Percentiles rank a stretch among this genome's conserved stretches.
Conservation (phyloP, 2,113 vertebrate species). For the Saccopteryx bilineata region DNA sequence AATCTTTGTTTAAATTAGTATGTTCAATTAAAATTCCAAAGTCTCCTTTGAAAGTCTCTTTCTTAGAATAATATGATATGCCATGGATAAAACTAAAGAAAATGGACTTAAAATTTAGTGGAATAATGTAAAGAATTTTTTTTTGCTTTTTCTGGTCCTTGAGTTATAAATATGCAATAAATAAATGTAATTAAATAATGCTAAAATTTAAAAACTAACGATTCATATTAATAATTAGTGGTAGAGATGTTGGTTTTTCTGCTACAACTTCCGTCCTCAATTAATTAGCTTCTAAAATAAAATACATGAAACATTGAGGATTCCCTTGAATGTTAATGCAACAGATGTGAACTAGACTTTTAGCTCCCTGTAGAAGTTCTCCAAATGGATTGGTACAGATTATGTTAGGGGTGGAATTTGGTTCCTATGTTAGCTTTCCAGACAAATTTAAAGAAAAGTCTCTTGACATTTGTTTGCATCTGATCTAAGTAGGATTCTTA, state of each 20-base stretch:
- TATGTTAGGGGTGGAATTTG: neutral
- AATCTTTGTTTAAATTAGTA: slow-evolving; percentile 47
- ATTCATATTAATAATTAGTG: slow-evolving; percentile 17
- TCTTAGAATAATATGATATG: neutral
- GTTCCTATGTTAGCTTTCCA: neutral
- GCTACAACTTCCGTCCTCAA: slow-evolving; percentile 19
- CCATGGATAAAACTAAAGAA: neutral
- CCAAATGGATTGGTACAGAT: neutral
- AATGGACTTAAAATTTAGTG: neutral
- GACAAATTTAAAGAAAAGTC: neutral
- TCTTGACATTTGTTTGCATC: neutral
- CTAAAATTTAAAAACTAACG: slow-evolving; percentile 9
- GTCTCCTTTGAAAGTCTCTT: neutral
- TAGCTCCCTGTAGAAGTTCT: slow-evolving; percentile 26
- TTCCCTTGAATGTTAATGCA: neutral
- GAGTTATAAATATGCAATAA: slow-evolving; percentile 10
- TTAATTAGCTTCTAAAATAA: slow-evolving; percentile 63
- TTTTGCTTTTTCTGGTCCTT: neutral
- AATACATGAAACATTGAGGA: slow-evolving; percentile 14
- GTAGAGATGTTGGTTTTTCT: slow-evolving; percentile 36
- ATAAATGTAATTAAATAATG: slow-evolving; percentile 57
- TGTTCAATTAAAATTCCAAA: neutral
- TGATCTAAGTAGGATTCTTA: neutral
- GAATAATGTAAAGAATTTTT: neutral
- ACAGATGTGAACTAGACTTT: slow-evolving; percentile 39